Conservation (phyloP, 2,797 vertebrate genomes). For the Anguilla anguilla region DNA sequence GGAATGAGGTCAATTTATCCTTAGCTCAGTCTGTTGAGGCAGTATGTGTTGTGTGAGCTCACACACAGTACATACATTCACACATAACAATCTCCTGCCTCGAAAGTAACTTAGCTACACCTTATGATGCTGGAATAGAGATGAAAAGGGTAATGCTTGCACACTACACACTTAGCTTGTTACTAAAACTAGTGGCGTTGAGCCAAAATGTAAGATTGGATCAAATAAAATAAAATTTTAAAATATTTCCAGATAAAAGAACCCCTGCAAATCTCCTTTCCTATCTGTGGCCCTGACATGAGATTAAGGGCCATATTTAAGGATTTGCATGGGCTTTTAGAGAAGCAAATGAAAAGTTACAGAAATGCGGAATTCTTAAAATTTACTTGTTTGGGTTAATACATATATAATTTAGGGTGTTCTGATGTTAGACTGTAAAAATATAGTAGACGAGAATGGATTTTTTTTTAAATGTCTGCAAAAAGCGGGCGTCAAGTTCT, state of each 20-base stretch:
- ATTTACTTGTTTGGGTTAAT: too few species aligned
- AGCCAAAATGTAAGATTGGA: background rate
- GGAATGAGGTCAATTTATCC: constrained; percentile 65
- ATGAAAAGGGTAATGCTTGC: background rate
- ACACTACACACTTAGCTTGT: background rate
- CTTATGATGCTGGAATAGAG: background rate
- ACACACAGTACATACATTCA: background rate
- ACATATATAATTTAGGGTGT: too few species aligned
- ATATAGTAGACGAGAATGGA: too few species aligned
- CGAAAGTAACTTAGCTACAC: background rate
- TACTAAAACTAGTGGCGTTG: background rate
- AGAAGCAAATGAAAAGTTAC: too few species aligned
- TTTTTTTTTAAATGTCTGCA: too few species aligned
- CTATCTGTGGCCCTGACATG: background rate
- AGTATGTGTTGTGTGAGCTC: background rate
- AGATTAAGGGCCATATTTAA: too few species aligned
- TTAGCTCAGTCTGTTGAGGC: constrained; percentile 10
- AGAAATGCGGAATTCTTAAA: too few species aligned
- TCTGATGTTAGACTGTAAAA: too few species aligned
- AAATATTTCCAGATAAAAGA: background rate
- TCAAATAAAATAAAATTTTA: background rate
- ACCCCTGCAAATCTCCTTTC: too few species aligned
- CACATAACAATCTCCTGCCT: background rate
- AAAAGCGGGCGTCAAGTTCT: too few species aligned
- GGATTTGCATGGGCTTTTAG: too few species aligned